Evolutionary conservation across 2,797 vertebrate species (phyloP), one percentile per base, ranked within the genome.

Genomic region (Microhierax caerulescens): DNA sequence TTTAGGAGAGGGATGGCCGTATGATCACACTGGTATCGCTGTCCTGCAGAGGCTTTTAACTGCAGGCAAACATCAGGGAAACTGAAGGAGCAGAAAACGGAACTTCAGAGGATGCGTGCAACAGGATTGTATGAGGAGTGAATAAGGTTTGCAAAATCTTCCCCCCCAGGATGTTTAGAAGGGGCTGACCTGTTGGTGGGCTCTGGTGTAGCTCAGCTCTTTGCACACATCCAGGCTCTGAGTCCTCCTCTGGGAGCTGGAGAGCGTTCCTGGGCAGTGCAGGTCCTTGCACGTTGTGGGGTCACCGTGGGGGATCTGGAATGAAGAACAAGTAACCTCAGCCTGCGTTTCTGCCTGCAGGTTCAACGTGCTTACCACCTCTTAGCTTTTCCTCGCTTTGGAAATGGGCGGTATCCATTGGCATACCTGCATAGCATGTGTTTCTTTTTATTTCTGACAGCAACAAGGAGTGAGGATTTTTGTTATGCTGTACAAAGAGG

Each of bases 401-500:
- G 37, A 57, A 81, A 13, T 8, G 10, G 13, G 8, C 21, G 12
- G 24, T 43, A 5, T 41, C 54, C 10, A 0, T 17, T 76, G 51
- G 72, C 8, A 7, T 45, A 28, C 15, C 45, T 72, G 28, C 18
- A 18, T 73, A 32, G 10, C 14, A 0, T 47, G 21, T 74, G 24
- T 43, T 83, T 39, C 81, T 34, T 91, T 94, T 97, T 12, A 72
- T 88, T 94, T 70, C 56, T 95, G 36, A 91, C 90, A 99, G 99
- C 99, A 99, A 99, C 99, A 99, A 97, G 99, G 99, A 6, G 99
- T 99, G 90, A 98, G 97, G 47, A 98, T 99, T 90, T 99, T 99
- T 79, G 98, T 99, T 68, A 99, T 99, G 98, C 98, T 99, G 39
- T 99, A 99, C 97, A 99, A 99, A 94, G 99, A 99, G 94, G 99